Percentiles rank a stretch among this genome's conserved stretches.
Conservation (phyloP, 1,140 invertebrate genomes). For the Homalodisca vitripennis region DNA sequence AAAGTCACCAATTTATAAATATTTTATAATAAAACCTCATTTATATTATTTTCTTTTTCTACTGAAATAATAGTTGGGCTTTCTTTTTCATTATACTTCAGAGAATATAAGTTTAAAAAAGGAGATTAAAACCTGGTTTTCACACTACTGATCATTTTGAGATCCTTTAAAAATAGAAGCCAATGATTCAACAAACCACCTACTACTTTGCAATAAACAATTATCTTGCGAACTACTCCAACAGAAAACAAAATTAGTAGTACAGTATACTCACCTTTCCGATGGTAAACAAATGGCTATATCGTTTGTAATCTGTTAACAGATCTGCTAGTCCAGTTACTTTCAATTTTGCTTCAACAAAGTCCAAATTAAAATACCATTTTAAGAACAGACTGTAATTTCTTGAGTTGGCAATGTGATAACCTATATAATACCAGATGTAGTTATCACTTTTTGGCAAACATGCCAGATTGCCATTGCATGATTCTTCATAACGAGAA, state of each 20-base stretch:
- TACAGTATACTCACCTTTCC: constrained; percentile 27
- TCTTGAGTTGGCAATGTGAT: constrained; percentile 56
- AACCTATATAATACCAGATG: constrained; percentile 59
- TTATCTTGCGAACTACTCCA: too few relatives aligned
- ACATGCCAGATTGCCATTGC: constrained; percentile 51
- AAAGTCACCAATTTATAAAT: too few relatives aligned
- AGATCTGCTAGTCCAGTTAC: constrained; percentile 56
- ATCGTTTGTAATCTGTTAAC: constrained; percentile 57
- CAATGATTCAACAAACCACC: too few relatives aligned
- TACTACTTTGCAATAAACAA: too few relatives aligned
- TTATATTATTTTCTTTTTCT: too few relatives aligned
- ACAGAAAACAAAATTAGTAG: neutral
- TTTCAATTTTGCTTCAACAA: constrained; percentile 59
- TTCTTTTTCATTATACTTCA: too few relatives aligned
- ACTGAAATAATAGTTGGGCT: too few relatives aligned
- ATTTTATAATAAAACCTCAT: too few relatives aligned
- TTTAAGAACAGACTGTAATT: constrained; percentile 50
- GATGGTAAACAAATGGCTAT: constrained; percentile 51
- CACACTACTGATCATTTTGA: too few relatives aligned
- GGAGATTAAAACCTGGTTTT: too few relatives aligned
- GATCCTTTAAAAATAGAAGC: too few relatives aligned
- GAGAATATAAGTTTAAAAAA: too few relatives aligned
- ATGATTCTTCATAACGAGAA: constrained; percentile 50
- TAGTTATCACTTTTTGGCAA: constrained; percentile 58
- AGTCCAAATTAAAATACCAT: constrained; percentile 59